Percentiles rank a stretch among this genome's conserved stretches.
These are phyloP conservation scores for Lagria hirta DNA, from an alignment of 2,888 invertebrate genomes.

Conservation along the genomic window DNA sequence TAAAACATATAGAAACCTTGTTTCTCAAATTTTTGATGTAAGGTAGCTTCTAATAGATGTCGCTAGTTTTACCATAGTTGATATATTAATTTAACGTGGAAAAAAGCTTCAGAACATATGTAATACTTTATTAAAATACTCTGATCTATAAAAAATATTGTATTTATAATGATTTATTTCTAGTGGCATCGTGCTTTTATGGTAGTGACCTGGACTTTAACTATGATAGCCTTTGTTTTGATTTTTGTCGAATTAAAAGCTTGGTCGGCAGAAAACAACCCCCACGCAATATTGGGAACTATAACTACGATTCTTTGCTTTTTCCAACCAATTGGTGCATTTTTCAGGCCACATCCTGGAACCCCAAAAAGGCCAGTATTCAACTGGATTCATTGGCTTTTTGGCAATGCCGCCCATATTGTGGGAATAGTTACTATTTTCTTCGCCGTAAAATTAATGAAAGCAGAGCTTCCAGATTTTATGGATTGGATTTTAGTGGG, in stretches of 20 bases:
- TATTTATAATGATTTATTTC: conserved; percentile 29
- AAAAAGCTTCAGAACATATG: too few relatives aligned
- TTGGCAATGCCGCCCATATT: conserved; percentile 86
- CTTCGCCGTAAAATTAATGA: conserved; percentile 82
- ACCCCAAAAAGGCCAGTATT: conserved; percentile 77
- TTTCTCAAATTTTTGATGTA: too few relatives aligned
- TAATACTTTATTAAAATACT: too few relatives aligned
- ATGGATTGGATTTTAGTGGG: conserved; percentile 85
- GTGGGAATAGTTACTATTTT: conserved; percentile 87
- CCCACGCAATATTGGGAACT: conserved; percentile 81
- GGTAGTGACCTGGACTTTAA: conserved; percentile 78
- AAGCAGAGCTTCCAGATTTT: conserved; percentile 85
- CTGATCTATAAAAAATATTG: too few relatives aligned
- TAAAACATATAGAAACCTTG: too few relatives aligned
- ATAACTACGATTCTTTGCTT: conserved; percentile 79
- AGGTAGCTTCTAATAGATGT: too few relatives aligned
- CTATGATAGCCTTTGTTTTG: conserved; percentile 74
- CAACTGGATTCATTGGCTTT: conserved; percentile 90
- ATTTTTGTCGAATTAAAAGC: conserved; percentile 80
- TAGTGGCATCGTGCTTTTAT: conserved; percentile 88
- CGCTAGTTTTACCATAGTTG: too few relatives aligned
- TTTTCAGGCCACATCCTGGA: conserved; percentile 83
- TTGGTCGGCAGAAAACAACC: conserved; percentile 73
- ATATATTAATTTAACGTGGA: too few relatives aligned
- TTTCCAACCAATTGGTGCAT: conserved; percentile 84